Base-by-base conservation (phyloP, 2,888 invertebrate genomes). In the Clistopyga incitator region DNA sequence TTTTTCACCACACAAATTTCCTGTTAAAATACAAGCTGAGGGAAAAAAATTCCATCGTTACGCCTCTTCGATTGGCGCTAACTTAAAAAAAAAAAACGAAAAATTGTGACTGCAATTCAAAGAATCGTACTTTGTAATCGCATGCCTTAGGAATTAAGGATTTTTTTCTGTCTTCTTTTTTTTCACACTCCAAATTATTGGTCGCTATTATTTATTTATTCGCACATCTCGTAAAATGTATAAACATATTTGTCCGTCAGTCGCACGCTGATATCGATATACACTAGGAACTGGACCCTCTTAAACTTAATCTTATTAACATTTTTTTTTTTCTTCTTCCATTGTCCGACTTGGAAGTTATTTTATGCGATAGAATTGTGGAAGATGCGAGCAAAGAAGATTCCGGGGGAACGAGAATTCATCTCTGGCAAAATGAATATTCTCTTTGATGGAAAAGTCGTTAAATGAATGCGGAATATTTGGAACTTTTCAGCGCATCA, bases 201-300 rank as follows among this genome's bases (percentile, higher is more conserved):
- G 18, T 50, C n/a, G 50, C 25, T 25, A 56, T 23, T 4, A 13
- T 56, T 56, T 56, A 13, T 25, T 56, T 56, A 25, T 18, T 18
- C 75, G 79, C 71, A n/a, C 15, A 81, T 77, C 67, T 72, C 54
- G 29, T 59, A 15, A 59, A 59, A 59, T 59, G 25, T 59, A 29
- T 15, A 29, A 59, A 59, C 59, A 59, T 59, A 29, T 18, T 34
- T 8, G 54, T 38, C 18, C 61, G 38, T 61, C 61, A 38, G 61
- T 61, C 61, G 18, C 20, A 42, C 38, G 34, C 38, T 18, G 64
- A 64, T 38, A 64, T 38, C 11, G 38, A 18, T 23, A 47, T 67
- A 65, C 67, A 50, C 67, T 79, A 79, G 79, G 79, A 79, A 79
- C 79, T 79, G 47, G 79, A 38, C 54, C 79, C 72, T 72, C 74